Evolutionary conservation across 1,140 invertebrate species (phyloP).

Genomic region (Drosophila oshimai): DNA sequence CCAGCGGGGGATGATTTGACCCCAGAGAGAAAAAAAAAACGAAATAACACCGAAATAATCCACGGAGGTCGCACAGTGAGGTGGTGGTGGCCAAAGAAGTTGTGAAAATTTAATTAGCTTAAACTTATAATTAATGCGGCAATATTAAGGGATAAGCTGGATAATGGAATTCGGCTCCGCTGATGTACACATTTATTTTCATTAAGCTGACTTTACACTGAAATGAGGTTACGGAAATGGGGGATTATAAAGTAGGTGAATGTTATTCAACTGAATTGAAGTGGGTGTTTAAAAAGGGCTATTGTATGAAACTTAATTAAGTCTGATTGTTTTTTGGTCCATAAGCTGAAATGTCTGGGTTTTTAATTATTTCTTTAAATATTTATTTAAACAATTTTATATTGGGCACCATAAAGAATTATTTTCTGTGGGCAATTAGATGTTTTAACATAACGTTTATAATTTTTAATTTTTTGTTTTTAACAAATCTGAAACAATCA

Average conservation of each 20-base stretch:
- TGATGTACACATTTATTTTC: slow-evolving; percentile 20
- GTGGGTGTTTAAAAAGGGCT: not conserved
- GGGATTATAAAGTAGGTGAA: not conserved
- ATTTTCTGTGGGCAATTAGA: no score
- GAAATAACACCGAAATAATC: slow-evolving; percentile 32
- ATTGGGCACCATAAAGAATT: no score
- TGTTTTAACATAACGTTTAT: no score
- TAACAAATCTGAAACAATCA: no score
- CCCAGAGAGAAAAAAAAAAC: slow-evolving; percentile 2
- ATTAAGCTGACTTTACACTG: slow-evolving; percentile 9
- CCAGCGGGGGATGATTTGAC: slow-evolving; percentile 47
- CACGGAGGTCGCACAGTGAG: slow-evolving; percentile 29
- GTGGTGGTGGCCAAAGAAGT: slow-evolving; percentile 4
- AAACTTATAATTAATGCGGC: slow-evolving; percentile 42
- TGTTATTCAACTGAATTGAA: not conserved
- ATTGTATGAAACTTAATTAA: not conserved
- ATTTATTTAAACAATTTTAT: no score
- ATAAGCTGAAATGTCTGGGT: no score
- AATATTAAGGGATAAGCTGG: slow-evolving; percentile 33
- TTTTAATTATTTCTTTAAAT: not conserved
- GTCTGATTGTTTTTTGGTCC: no score
- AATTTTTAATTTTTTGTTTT: no score
- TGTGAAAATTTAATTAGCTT: slow-evolving; percentile 26
- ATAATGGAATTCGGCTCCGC: slow-evolving; percentile 19
- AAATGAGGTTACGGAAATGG: not conserved